These are phyloP conservation scores for Mythimna albipuncta DNA, from an alignment of 2,888 invertebrate genomes.

Conservation along the genomic window DNA sequence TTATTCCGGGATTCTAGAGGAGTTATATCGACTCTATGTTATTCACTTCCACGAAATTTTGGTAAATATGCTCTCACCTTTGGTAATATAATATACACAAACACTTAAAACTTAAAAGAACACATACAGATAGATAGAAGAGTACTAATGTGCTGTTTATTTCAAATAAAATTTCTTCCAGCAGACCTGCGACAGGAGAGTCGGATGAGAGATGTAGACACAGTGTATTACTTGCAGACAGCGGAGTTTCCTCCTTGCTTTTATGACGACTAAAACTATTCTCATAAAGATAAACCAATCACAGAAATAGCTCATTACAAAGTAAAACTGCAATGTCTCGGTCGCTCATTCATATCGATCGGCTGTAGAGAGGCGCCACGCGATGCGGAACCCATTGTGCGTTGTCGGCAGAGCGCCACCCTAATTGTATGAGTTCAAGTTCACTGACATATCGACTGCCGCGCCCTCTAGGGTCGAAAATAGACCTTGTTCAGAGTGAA, in stretches of 20 bases:
- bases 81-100: too few species aligned
- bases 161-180: too few species aligned
- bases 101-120: too few species aligned
- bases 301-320: not conserved
- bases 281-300: not conserved
- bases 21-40: too few species aligned
- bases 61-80: too few species aligned
- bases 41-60: too few species aligned
- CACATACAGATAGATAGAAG: too few species aligned
- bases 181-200: too few species aligned
- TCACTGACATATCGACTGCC: constrained; percentile 80
- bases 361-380: constrained; percentile 54
- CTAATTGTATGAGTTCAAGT: constrained; percentile 76
- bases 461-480: constrained; percentile 53
- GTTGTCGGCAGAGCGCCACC: constrained; percentile 59
- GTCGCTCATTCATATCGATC: constrained; percentile 56
- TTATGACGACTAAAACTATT: not conserved
- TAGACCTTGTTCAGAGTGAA: not conserved
- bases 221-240: not conserved
- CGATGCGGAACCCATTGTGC: constrained; percentile 58
- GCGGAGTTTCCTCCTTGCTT: not conserved
- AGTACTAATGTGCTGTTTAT: too few species aligned
- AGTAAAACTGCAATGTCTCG: constrained; percentile 42
- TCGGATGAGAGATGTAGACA: too few species aligned
- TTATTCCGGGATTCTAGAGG: too few species aligned